Evolutionary conservation across 2,113 vertebrate genomes (phyloP).

Genomic region (Mesoclemmys tuberculata): DNA sequence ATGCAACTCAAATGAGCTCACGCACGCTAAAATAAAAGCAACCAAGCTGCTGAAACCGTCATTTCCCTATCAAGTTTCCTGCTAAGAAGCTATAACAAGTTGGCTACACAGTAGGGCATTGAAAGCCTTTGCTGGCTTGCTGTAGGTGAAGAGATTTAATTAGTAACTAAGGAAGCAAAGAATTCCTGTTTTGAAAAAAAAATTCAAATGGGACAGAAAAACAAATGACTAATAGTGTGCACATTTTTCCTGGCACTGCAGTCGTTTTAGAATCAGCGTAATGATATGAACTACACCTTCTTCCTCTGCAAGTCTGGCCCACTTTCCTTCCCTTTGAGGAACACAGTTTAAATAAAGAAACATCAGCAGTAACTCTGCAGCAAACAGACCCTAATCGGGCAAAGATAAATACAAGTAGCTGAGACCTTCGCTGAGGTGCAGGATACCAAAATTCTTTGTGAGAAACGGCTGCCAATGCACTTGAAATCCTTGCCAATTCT

Average conservation of each 20-base stretch:
- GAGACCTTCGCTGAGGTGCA: constrained; percentile 10
- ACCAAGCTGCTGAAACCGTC: constrained; percentile 46
- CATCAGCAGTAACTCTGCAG: constrained; percentile 51
- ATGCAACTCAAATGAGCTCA: background rate
- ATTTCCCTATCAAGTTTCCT: constrained; percentile 71
- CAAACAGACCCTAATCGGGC: background rate
- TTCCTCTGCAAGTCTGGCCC: constrained; percentile 52
- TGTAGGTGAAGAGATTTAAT: constrained; percentile 62
- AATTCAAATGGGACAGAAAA: constrained; percentile 59
- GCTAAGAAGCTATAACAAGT: background rate
- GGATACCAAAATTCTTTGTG: background rate
- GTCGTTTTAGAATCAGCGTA: constrained; percentile 13
- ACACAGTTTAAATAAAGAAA: constrained; percentile 71
- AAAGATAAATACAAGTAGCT: constrained; percentile 23
- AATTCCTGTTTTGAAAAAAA: constrained; percentile 70
- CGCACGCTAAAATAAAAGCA: constrained; percentile 54
- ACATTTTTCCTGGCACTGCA: constrained; percentile 56
- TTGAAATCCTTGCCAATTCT: background rate
- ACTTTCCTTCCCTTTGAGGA: constrained; percentile 60
- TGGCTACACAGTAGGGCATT: constrained; percentile 5
- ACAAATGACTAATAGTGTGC: constrained; percentile 35
- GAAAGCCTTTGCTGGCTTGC: constrained; percentile 37
- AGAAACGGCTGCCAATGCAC: constrained; percentile 12
- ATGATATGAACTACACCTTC: constrained; percentile 58
- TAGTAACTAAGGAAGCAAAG: constrained; percentile 70